These are phyloP conservation scores for Neomorphus geoffroyi DNA, from an alignment of 2,797 vertebrate species.

Conservation along the genomic window DNA sequence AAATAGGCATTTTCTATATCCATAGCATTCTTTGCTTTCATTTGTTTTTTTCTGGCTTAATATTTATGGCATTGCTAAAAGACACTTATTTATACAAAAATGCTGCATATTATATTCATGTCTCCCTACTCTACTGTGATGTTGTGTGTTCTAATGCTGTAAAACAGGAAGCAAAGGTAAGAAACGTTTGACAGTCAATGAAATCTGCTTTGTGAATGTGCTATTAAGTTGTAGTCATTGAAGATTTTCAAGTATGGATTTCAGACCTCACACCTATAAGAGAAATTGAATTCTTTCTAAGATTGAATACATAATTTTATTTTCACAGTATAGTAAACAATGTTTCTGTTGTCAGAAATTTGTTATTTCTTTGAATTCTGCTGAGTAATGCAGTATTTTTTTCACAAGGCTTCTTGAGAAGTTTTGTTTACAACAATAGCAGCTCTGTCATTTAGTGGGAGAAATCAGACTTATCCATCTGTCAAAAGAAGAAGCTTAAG, in stretches of 20 bases:
- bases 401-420: slow-evolving; percentile 31
- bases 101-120: neutral
- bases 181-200: neutral
- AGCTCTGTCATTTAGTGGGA: neutral
- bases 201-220: neutral
- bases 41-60: too few relatives aligned
- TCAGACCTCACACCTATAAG: neutral
- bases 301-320: neutral
- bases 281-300: neutral
- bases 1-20: too few relatives aligned
- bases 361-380: slow-evolving; percentile 21
- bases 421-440: neutral
- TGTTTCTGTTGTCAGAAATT: neutral
- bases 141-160: neutral
- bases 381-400: neutral
- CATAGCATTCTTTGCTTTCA: too few relatives aligned
- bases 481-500: neutral
- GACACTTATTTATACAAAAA: too few relatives aligned
- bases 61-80: too few relatives aligned
- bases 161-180: neutral
- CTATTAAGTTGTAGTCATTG: neutral
- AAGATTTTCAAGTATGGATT: neutral
- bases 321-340: neutral
- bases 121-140: neutral
- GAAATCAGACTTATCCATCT: neutral